phyloP scores from a whole-genome alignment of 1,140 invertebrate genomes.

The Lamellibrachia luymesi region DNA sequence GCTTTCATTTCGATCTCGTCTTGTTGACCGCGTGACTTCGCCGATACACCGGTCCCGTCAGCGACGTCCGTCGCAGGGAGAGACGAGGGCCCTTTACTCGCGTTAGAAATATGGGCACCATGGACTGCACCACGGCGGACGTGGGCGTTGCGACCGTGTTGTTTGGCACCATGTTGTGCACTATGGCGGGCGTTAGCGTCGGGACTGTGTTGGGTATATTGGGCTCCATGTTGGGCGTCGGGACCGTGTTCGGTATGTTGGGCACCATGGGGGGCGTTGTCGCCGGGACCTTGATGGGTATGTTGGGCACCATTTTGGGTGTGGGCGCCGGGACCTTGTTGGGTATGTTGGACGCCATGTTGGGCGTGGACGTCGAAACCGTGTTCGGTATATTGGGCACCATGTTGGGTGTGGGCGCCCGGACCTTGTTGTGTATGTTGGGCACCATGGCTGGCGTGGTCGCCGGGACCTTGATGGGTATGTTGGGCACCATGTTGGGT shows the following conservation, averaged over 20 bases:
- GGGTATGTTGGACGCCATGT: neutral
- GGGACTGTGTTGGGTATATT: neutral
- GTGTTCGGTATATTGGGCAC: neutral
- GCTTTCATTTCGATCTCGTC: neutral
- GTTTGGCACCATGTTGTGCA: neutral
- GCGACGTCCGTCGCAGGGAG: neutral
- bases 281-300: too few species aligned
- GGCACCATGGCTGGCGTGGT: neutral
- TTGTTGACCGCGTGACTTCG: neutral
- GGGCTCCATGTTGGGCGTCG: neutral
- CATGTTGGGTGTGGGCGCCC: too few species aligned
- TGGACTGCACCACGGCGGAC: neutral
- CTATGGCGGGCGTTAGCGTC: neutral
- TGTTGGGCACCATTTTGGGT: neutral
- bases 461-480: neutral
- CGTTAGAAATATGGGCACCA: neutral
- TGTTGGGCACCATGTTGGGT: neutral
- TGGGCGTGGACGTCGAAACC: neutral
- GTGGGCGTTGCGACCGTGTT: neutral
- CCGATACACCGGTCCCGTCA: neutral
- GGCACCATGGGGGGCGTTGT: too few species aligned
- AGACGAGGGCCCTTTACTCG: neutral
- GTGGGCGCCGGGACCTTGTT: neutral
- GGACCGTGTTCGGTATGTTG: neutral
- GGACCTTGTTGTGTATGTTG: neutral